Conservation (phyloP, 1,140 invertebrate species). For the Zelostemma sp. region DNA sequence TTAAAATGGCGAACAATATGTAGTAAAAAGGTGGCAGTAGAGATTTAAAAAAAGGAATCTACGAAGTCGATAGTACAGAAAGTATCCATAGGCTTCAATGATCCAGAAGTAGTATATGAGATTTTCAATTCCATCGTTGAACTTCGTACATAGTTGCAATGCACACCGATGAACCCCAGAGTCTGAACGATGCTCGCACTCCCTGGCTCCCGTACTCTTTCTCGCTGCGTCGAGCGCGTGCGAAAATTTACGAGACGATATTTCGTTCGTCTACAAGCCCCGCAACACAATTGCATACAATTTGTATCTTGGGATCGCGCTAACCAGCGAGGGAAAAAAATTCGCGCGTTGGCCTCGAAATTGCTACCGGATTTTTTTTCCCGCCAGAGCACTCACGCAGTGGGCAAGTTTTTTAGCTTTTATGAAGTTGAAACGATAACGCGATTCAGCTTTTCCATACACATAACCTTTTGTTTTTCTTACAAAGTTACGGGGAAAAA, state of each 20-base stretch:
- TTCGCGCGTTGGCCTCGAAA: slow-evolving; percentile 17
- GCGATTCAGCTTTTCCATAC: slow-evolving; percentile 21
- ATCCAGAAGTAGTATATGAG: background rate
- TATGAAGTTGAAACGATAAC: slow-evolving; percentile 22
- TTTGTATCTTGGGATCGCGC: slow-evolving; percentile 24
- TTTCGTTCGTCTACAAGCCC: slow-evolving; percentile 39
- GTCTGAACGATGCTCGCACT: slow-evolving; percentile 1
- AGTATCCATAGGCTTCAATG: slow-evolving; percentile 4
- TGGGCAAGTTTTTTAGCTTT: slow-evolving; percentile 13
- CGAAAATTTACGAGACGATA: slow-evolving; percentile 48
- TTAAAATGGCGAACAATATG: background rate
- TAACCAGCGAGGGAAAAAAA: slow-evolving; percentile 16
- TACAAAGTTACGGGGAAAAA: background rate
- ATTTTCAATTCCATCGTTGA: slow-evolving; percentile 36
- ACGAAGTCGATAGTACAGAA: background rate
- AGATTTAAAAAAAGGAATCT: too few species aligned
- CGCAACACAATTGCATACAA: slow-evolving; percentile 34
- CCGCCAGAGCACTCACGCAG: background rate
- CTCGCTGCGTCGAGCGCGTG: background rate
- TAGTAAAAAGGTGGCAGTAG: slow-evolving; percentile 6
- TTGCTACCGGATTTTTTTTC: slow-evolving; percentile 20
- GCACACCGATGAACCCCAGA: slow-evolving; percentile 19
- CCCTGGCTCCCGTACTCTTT: slow-evolving; percentile 21
- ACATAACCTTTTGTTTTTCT: slow-evolving; percentile 5
- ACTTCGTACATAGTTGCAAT: slow-evolving; percentile 27